Conservation (phyloP, 2,113 vertebrate genomes). For the Bufo gargarizans region DNA sequence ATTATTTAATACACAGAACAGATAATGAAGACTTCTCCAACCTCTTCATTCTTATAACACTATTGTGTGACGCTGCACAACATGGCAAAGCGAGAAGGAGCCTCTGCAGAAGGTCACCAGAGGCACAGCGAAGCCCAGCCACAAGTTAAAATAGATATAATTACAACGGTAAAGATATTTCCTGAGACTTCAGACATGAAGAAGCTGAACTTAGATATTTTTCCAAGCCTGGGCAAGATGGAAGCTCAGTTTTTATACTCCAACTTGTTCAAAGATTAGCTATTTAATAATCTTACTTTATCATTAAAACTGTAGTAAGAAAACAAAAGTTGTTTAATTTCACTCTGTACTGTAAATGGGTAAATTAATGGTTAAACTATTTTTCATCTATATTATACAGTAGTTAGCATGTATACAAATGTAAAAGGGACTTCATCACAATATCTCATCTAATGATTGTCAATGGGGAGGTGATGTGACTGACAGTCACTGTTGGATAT, state of each 20-base stretch:
- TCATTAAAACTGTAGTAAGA: no score
- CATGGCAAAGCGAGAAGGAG: neutral
- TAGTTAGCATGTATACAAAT: no score
- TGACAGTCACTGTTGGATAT: no score
- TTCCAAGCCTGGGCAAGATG: neutral
- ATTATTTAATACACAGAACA: neutral
- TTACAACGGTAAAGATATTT: constrained; percentile 33
- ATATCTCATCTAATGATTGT: no score
- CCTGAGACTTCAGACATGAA: neutral
- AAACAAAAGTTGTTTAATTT: no score
- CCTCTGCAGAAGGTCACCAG: constrained; percentile 24
- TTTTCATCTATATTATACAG: no score
- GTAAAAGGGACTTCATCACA: no score
- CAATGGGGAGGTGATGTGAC: no score
- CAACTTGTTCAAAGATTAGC: neutral
- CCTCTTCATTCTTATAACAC: neutral
- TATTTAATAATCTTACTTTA: neutral
- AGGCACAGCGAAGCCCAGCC: neutral
- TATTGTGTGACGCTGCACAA: neutral
- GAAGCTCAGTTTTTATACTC: neutral
- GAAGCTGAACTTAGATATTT: neutral
- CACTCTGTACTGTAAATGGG: no score
- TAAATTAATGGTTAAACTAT: no score
- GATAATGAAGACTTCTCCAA: neutral
- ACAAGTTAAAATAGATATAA: constrained; percentile 31